A percentile compares a stretch with the other conserved stretches of the same genome.
Evolutionary conservation across 1,140 invertebrate species (phyloP).

Genomic region (Oedothorax gibbosus): DNA sequence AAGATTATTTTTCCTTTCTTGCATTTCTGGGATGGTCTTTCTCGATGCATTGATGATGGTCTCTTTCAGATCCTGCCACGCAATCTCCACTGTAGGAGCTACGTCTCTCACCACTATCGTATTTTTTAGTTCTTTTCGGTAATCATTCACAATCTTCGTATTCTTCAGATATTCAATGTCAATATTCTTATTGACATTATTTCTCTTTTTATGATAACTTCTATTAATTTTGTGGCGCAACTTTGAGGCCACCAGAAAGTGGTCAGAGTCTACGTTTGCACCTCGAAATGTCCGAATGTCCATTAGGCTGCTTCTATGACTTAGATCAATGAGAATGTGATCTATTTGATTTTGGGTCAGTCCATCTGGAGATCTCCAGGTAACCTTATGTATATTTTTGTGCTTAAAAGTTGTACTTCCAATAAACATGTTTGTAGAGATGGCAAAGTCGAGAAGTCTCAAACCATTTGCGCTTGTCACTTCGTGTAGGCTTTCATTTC

Average conservation of each 20-base stretch:
- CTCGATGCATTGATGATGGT: constrained; percentile 7
- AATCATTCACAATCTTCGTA: not conserved
- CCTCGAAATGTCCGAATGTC: not conserved
- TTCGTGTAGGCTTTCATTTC: not conserved
- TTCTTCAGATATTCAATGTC: constrained; percentile 9
- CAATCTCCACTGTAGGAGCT: not conserved
- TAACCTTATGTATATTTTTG: not conserved
- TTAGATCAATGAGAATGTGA: not conserved
- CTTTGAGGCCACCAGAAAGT: not conserved
- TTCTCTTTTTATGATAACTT: not conserved
- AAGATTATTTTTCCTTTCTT: constrained; percentile 26
- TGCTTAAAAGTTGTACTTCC: not conserved
- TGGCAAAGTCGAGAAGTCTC: not conserved
- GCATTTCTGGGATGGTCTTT: constrained; percentile 31
- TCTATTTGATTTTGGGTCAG: not conserved
- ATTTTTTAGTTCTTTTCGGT: not conserved
- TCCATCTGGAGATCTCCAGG: constrained; percentile 2
- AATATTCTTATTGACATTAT: constrained; percentile 1
- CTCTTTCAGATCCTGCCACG: not conserved
- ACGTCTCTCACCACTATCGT: not conserved
- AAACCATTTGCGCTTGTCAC: not conserved
- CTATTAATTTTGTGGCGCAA: not conserved
- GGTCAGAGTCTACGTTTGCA: not conserved
- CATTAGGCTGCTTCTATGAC: not conserved
- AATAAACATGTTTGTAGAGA: not conserved